Evolutionary conservation across 2,113 vertebrate genomes (phyloP).

Genomic region (Pyrgilauda ruficollis): DNA sequence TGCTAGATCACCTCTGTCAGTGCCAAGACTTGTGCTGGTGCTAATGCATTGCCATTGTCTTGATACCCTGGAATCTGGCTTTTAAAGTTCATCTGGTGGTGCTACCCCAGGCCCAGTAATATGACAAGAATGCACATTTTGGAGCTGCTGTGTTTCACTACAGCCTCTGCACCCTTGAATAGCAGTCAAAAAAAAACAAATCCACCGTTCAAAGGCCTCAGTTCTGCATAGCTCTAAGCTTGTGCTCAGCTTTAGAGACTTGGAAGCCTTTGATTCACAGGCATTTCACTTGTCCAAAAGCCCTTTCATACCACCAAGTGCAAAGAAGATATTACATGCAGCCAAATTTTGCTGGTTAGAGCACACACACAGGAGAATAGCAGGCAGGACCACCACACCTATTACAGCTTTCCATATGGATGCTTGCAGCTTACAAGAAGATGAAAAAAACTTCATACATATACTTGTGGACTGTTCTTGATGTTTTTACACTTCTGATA

Average conservation of each 20-base stretch:
- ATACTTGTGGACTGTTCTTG: neutral
- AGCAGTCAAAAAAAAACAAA: neutral
- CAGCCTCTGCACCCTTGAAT: neutral
- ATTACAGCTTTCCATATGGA: neutral
- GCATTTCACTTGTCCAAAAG: neutral
- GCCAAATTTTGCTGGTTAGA: neutral
- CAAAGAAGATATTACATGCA: neutral
- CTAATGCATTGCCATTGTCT: neutral
- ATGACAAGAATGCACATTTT: neutral
- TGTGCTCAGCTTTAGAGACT: neutral
- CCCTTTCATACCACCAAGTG: neutral
- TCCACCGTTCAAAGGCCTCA: neutral
- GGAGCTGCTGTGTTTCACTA: neutral
- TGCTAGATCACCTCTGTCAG: neutral
- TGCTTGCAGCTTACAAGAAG: neutral
- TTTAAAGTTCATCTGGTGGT: neutral
- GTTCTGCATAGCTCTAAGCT: neutral
- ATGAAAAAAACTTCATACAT: neutral
- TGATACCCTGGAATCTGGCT: neutral
- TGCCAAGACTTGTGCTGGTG: neutral
- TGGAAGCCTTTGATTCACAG: neutral
- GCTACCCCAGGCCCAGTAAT: neutral
- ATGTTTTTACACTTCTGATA: neutral
- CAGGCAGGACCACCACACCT: neutral
- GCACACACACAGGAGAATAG: neutral